Evolutionary conservation across 2,797 vertebrate genomes (phyloP).

Genomic region (Sebastes flavidus): DNA sequence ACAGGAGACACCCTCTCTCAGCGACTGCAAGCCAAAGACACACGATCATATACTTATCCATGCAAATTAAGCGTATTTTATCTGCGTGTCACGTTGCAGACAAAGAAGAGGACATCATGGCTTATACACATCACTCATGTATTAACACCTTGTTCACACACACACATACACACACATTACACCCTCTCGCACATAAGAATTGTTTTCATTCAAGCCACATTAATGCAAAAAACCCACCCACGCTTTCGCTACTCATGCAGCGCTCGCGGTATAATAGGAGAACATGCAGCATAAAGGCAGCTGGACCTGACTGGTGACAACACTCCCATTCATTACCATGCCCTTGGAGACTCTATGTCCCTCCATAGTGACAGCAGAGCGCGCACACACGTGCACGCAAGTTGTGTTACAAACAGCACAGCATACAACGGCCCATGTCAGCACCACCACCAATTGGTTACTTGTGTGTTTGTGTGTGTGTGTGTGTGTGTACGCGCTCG

Average conservation of each 20-base stretch:
- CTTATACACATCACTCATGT: constrained; percentile 2
- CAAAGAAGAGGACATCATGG: constrained; percentile 8
- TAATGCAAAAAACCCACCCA: constrained; percentile 40
- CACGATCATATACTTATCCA: constrained; percentile 35
- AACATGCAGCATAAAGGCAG: constrained; percentile 75
- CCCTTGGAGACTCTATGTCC: constrained; percentile 76
- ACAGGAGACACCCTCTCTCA: constrained; percentile 29
- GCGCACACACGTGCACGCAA: constrained; percentile 7
- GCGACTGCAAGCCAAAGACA: constrained; percentile 9
- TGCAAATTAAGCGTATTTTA: constrained; percentile 52
- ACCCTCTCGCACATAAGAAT: not conserved
- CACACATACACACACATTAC: constrained; percentile 13
- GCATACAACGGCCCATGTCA: constrained; percentile 66
- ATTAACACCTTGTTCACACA: constrained; percentile 30
- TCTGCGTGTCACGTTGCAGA: constrained; percentile 20
- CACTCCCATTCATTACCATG: constrained; percentile 79
- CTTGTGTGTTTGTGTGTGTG: constrained; percentile 29
- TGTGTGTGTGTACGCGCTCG: constrained; percentile 11
- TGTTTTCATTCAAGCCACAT: constrained; percentile 39
- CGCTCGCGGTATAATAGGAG: constrained; percentile 56
- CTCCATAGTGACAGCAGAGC: constrained; percentile 64
- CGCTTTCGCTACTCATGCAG: constrained; percentile 32
- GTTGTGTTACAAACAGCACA: constrained; percentile 35
- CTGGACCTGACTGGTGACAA: constrained; percentile 81
- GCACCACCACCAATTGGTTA: constrained; percentile 48